Evolutionary conservation across 2,888 invertebrate species (phyloP).

Genomic region (Sicus ferrugineus): DNA sequence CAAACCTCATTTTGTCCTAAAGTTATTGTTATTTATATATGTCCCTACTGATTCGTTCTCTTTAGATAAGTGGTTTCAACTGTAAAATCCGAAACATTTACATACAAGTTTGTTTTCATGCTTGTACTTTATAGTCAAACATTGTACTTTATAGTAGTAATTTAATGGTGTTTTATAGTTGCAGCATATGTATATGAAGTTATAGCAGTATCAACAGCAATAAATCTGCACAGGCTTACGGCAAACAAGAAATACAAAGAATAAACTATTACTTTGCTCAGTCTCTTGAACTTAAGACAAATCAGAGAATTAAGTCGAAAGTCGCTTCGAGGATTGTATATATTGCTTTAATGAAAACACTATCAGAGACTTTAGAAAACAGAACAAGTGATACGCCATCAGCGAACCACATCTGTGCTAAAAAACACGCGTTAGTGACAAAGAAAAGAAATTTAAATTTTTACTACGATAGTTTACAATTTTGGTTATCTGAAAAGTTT

Average conservation of each 20-base stretch:
- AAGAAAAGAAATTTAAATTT: neutral
- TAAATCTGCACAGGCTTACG: constrained; percentile 36
- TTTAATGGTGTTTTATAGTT: too few relatives aligned
- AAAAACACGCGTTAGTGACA: constrained; percentile 6
- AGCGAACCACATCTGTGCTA: constrained; percentile 8
- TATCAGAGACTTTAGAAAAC: neutral
- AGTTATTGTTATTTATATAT: too few relatives aligned
- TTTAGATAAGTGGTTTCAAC: neutral
- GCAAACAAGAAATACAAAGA: neutral
- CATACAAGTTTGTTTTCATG: too few relatives aligned
- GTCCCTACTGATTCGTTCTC: too few relatives aligned
- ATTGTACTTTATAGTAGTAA: too few relatives aligned
- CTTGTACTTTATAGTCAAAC: too few relatives aligned
- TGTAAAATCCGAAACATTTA: too few relatives aligned
- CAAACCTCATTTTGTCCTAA: too few relatives aligned
- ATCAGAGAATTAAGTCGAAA: neutral
- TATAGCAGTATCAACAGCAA: constrained; percentile 45
- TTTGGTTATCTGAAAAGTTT: constrained; percentile 42
- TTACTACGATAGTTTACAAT: constrained; percentile 16
- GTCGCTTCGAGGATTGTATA: neutral
- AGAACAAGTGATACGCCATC: neutral
- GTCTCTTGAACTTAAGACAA: neutral
- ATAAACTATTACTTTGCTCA: constrained; percentile 9
- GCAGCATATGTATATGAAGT: neutral
- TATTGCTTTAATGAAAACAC: neutral